These are phyloP conservation scores for Tupiocoris notatus DNA, from an alignment of 2,888 invertebrate species.

Conservation along the genomic window DNA sequence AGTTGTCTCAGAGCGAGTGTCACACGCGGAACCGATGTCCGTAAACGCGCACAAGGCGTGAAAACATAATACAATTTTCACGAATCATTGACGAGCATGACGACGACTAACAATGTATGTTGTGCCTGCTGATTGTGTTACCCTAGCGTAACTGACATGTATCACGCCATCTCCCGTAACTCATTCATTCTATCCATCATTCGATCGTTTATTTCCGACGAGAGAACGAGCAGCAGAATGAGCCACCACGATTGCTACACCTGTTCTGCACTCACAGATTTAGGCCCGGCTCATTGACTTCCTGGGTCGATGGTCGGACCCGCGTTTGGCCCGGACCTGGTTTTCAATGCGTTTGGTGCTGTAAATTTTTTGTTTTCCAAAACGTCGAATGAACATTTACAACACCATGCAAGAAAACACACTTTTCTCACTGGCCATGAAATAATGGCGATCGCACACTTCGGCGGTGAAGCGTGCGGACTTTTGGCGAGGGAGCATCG, in stretches of 20 bases:
- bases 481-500: background rate
- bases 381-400: background rate
- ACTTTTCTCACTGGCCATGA: constrained; percentile 40
- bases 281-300: constrained; percentile 41
- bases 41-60: constrained; percentile 17
- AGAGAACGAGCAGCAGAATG: constrained; percentile 43
- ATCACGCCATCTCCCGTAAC: background rate
- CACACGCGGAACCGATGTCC: background rate
- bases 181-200: background rate
- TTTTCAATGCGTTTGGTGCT: constrained; percentile 14
- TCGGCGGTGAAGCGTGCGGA: background rate
- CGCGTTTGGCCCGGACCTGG: constrained; percentile 44
- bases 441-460: constrained; percentile 7
- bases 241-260: constrained; percentile 39
- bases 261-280: constrained; percentile 44
- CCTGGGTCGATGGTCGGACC: constrained; percentile 43
- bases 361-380: background rate
- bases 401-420: constrained; percentile 23
- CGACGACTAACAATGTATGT: constrained; percentile 27
- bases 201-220: constrained; percentile 11
- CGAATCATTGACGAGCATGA: constrained; percentile 12
- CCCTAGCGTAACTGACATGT: background rate
- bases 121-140: constrained; percentile 25
- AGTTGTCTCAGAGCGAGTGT: background rate
- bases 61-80: background rate